These are phyloP conservation scores for Oryzias sinensis DNA, from an alignment of 2,797 vertebrate species.

Conservation along the genomic window DNA sequence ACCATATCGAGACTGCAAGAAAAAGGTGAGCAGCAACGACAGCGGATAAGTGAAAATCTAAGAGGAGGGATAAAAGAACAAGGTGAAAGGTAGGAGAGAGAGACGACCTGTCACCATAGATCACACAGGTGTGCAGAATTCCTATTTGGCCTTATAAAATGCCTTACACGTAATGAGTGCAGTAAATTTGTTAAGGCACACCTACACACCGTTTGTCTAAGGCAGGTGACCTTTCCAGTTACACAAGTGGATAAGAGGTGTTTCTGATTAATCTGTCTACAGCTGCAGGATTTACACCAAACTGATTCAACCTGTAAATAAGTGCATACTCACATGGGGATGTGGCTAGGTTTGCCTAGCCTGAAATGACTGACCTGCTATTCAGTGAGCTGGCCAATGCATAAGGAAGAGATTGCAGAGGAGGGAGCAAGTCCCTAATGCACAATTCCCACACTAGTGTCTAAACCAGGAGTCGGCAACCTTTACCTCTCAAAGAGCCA, in stretches of 20 bases:
- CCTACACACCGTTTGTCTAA: conserved; percentile 30
- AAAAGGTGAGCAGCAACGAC: conserved; percentile 4
- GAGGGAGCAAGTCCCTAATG: too few relatives aligned
- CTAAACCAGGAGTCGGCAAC: too few relatives aligned
- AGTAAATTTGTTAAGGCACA: conserved; percentile 32
- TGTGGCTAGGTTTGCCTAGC: conserved; percentile 15
- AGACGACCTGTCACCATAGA: conserved; percentile 25
- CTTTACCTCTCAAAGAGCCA: too few relatives aligned
- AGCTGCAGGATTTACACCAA: conserved; percentile 73
- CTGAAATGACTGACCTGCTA: conserved; percentile 59
- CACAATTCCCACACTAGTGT: too few relatives aligned
- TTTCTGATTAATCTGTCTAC: conserved; percentile 79
- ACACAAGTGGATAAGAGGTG: conserved; percentile 57
- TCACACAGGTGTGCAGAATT: conserved; percentile 15
- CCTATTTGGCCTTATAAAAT: conserved; percentile 31
- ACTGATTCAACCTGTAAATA: conserved; percentile 64
- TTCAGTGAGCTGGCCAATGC: conserved; percentile 84
- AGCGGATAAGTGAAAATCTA: conserved; percentile 20
- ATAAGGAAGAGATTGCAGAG: conserved; percentile 53
- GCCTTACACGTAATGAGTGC: conserved; percentile 29
- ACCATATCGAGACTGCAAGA: conserved; percentile 80
- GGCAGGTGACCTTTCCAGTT: conserved; percentile 72
- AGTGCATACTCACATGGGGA: too few relatives aligned
- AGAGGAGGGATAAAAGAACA: conserved; percentile 5
- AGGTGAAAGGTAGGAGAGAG: conserved; percentile 16